Base-by-base conservation (phyloP, 2,797 vertebrate genomes). In the Tarsius wallacei region DNA sequence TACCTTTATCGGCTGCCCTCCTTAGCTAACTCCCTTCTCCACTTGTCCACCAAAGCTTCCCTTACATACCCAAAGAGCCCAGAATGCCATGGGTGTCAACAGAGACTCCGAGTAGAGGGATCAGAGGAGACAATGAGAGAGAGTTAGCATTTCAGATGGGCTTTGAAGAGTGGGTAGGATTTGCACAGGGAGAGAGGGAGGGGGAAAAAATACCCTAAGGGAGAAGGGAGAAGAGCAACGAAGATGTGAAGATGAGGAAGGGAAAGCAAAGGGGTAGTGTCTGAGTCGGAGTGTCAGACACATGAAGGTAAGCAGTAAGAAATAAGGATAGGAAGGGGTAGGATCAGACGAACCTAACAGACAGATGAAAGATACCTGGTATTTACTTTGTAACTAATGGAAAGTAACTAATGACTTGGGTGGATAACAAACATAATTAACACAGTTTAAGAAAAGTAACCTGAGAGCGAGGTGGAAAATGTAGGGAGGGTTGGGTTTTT, bases 311-410 rank as follows among this genome's bases (percentile, higher is more conserved):
- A 93, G 61, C 15, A 87, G 19, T 19, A 53, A 64, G 63, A 84
- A 83, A 28, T 9, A 76, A 42, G 42, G 21, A 22, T 64, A n/a
- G 36, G 74, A 70, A 59, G 85, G 42, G 11, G 47, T 66, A 17
- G 53, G 47, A 63, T 77, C 33, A 59, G 51, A 78, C 12, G n/a
- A 80, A 42, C 36, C 2, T 51, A 47, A 74, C 19, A 16, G 36
- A 26, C 84, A 90, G 53, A 51, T 31, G 42, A 24, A 91, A 88
- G 73, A 31, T 57, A 36, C 16, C 47, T 51, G n/a, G 42, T 51
- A 89, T 95, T 97, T 83, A 91, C 63, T 94, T 87, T 87, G 26
- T 21, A 97, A 91, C 5, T 22, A 42, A 90, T 7, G 21, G 17
- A 26, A 89, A 95, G 19, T 59, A 81, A 90, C 77, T 73, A 81